Evolutionary conservation across 2,113 vertebrate species (phyloP).

Genomic region (Bufo bufo): DNA sequence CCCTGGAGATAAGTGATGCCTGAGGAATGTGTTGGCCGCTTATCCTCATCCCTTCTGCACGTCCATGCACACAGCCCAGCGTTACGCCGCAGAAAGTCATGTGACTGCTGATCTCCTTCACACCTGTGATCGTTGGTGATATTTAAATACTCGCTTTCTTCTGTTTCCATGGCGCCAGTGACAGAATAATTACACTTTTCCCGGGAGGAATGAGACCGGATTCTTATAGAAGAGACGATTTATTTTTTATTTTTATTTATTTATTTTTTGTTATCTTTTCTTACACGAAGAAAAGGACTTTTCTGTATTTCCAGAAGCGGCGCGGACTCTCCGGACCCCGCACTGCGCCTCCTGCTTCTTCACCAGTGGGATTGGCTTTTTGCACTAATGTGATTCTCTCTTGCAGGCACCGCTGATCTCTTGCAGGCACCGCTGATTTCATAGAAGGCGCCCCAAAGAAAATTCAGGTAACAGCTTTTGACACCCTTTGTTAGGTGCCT

Average conservation of each 20-base stretch:
- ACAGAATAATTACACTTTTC: conserved; percentile 51
- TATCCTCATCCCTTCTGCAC: neutral
- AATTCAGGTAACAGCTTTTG: neutral
- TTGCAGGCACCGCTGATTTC: neutral
- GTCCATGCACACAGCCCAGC: neutral
- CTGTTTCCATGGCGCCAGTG: conserved; percentile 42
- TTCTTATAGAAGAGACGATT: neutral
- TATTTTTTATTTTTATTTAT: too few species aligned
- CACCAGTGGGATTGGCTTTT: too few species aligned
- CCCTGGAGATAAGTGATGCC: neutral
- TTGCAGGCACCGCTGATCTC: neutral
- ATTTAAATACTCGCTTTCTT: conserved; percentile 48
- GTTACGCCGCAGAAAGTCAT: neutral
- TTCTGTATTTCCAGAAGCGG: neutral
- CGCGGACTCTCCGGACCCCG: too few species aligned
- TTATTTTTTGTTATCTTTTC: neutral
- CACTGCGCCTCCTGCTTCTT: too few species aligned
- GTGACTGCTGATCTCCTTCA: neutral
- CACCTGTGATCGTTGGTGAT: conserved; percentile 4
- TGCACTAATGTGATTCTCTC: neutral
- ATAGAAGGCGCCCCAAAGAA: neutral
- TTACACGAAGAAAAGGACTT: neutral
- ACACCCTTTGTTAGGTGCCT: neutral
- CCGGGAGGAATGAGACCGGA: neutral
- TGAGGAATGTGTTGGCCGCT: neutral